These are phyloP conservation scores for Luidia sarsii DNA, from an alignment of 53 echinoderm and acorn worm species.

Conservation along the genomic window DNA sequence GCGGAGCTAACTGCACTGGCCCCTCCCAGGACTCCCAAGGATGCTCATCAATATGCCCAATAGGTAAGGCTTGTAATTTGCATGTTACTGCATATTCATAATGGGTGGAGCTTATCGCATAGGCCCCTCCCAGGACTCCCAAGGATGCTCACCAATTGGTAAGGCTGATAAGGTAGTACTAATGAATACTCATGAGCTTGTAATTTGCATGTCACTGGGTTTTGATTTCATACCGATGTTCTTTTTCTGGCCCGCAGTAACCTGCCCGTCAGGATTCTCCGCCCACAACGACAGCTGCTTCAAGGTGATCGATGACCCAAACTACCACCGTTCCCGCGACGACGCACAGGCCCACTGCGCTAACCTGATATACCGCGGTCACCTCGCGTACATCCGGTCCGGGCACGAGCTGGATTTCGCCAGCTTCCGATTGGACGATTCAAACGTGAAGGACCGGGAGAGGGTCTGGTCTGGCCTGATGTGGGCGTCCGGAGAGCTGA, in stretches of 20 bases:
- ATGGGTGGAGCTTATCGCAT: slow-evolving; percentile 76
- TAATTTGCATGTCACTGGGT: background rate
- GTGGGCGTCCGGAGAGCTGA: slow-evolving; percentile 12
- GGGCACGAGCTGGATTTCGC: slow-evolving; percentile 57
- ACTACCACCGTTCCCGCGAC: slow-evolving; percentile 21
- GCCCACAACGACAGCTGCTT: slow-evolving; percentile 66
- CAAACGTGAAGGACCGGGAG: background rate
- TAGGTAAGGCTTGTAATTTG: slow-evolving; percentile 34
- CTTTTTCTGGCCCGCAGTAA: slow-evolving; percentile 33
- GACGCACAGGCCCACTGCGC: slow-evolving; percentile 48
- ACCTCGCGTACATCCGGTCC: slow-evolving; percentile 59
- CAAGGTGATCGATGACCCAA: slow-evolving; percentile 36
- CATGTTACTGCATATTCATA: background rate
- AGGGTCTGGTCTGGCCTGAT: slow-evolving; percentile 55
- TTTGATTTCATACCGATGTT: background rate
- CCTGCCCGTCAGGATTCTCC: slow-evolving; percentile 60
- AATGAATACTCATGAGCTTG: too few relatives aligned
- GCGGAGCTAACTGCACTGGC: slow-evolving; percentile 74
- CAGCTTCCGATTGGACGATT: slow-evolving; percentile 61
- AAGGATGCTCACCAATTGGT: slow-evolving; percentile 41
- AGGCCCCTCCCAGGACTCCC: slow-evolving; percentile 34
- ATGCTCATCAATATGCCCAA: slow-evolving; percentile 59
- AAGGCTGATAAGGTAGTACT: slow-evolving; percentile 47
- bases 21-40: slow-evolving; percentile 24
- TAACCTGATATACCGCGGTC: slow-evolving; percentile 51